A percentile compares a stretch with the other conserved stretches of the same genome.
Conservation (phyloP, 2,888 invertebrate genomes). For the Hartigia nigra region DNA sequence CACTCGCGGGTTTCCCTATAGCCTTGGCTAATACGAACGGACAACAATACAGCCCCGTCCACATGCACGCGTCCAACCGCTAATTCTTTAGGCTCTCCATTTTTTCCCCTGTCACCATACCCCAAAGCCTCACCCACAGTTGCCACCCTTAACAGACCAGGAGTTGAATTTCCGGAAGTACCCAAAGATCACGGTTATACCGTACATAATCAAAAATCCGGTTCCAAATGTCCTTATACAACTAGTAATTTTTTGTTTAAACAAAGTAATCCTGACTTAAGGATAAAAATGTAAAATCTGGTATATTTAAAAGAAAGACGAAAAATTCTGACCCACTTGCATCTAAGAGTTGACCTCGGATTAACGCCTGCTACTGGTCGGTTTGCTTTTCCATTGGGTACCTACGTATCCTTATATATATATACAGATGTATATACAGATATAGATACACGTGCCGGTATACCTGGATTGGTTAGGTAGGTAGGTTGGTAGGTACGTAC, state of each 20-base stretch:
- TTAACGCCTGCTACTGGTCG: neutral
- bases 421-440: neutral
- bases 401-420: neutral
- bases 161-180: conserved; percentile 55
- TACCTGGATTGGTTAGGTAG: neutral
- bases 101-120: conserved; percentile 38
- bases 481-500: conserved; percentile 2
- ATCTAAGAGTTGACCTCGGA: neutral
- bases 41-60: conserved; percentile 58
- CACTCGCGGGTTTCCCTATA: conserved; percentile 30
- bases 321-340: neutral
- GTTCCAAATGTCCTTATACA: neutral
- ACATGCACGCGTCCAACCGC: conserved; percentile 61
- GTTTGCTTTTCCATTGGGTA: neutral
- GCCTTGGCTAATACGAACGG: conserved; percentile 55
- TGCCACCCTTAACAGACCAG: conserved; percentile 22
- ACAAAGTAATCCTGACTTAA: neutral
- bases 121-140: conserved; percentile 24
- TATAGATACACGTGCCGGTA: neutral
- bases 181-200: neutral
- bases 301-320: neutral
- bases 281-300: neutral
- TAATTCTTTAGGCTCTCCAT: conserved; percentile 50
- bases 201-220: neutral
- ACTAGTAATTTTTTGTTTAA: neutral